Base-by-base conservation (phyloP, 2,888 invertebrate genomes). In the Drosophila fulvimacula region DNA sequence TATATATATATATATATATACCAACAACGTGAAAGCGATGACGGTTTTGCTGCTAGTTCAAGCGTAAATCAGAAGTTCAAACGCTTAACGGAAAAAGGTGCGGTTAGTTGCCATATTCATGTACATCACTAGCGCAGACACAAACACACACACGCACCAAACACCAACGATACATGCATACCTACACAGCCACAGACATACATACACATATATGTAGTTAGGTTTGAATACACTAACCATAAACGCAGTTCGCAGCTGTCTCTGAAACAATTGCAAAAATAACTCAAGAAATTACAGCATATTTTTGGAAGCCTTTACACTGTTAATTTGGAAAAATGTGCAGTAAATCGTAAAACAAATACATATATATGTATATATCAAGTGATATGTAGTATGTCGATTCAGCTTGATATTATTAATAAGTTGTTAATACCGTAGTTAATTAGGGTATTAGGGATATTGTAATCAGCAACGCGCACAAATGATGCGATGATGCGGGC, bases 21-120 rank as follows among this genome's bases (percentile, higher is more conserved):
- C 9, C 19, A 27, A 27, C 5, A 13, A 5, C 34, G 6, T 27
- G 27, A 13, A 44, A 48, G n/a, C 52, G 51, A 57, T 17, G 51
- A 38, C 32, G 17, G 24, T 42, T 66, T 67, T 56, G 71, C 68
- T 84, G 67, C 76, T 63, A 79, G 69, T 63, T 82, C 58, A 78
- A 72, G 71, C 81, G 69, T 79, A 66, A 69, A 73, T 62, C 68
- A 65, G 52, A 78, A 78, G 88, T 74, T 73, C 57, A 79, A 79
- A 48, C 82, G 82, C 51, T 84, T 84, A 82, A 73, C 85, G 82
- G 81, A 76, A 88, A 84, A 76, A 82, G 82, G 82, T 66, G 82
- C 79, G 82, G 82, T 71, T 84, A 69, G 57, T 70, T 67, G 48
- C 56, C 53, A 66, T 60, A 66, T 61, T 27, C 49, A 49, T 38